Base-by-base conservation (phyloP, 2,113 vertebrate species). In the Myrmecophaga tridactyla region DNA sequence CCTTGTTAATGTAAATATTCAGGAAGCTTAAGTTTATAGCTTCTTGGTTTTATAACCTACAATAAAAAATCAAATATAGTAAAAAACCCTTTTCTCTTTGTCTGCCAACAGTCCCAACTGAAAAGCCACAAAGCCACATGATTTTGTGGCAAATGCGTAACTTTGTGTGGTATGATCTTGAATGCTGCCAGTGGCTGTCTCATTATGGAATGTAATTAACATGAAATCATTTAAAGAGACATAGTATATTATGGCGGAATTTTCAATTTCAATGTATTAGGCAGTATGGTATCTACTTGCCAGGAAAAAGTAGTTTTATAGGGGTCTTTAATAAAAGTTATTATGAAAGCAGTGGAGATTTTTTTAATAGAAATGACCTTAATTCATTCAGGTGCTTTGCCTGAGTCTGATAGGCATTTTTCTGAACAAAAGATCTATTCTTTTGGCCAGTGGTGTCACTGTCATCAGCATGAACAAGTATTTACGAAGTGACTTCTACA, bases 1-100 rank as follows among this genome's bases (percentile, higher is more conserved):
- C 58, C 76, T 88, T 56, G 72, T 86, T 95, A 93, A 95, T 95
- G 27, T 97, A 92, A 94, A 86, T 88, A 87, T 96, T 93, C 78
- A 73, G 90, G 84, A 96, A 81, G 80, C 92, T 96, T 95, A 80
- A 90, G 94, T 96, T 17, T 0, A 73, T 96, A 92, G 95, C 63
- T 97, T 92, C 91, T 94, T 77, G 69, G 41, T 85, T 97, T 90
- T 89, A 48, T 87, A 92, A 65, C 87, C 51, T 70, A 81, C 62
- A 94, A 13, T 94, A 87, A 95, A n/a, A 95, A 90, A 92, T 92
- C 86, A 90, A 56, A 39, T 92, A 63, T 72, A 77, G 7, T 31
- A 90, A 94, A 92, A 96, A 87, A 63, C 96, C 94, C 90, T 96
- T 78, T 75, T 89, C 53, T 27, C 67, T 27, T 85, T 72, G 62